phyloP scores from a whole-genome alignment of 2,888 invertebrate species.

The Parnassius mnemosyne region DNA sequence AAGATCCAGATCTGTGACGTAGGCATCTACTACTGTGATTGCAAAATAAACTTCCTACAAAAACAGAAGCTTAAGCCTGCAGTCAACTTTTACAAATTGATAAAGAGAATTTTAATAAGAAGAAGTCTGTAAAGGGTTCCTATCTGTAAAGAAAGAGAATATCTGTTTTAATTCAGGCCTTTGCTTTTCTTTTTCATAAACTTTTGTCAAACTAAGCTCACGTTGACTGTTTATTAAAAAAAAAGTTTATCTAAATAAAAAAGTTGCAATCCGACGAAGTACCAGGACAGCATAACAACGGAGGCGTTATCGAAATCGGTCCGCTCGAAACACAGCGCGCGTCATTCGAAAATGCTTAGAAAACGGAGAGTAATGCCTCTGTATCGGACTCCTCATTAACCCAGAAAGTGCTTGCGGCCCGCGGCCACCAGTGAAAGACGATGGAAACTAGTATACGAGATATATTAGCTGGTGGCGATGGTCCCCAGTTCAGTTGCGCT shows the following conservation, averaged over 20 bases:
- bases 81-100: too few relatives aligned
- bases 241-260: neutral
- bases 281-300: slow-evolving; percentile 60
- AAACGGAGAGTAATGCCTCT: slow-evolving; percentile 56
- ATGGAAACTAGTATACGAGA: slow-evolving; percentile 73
- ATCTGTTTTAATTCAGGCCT: too few relatives aligned
- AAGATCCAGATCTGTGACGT: too few relatives aligned
- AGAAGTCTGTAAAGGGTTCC: too few relatives aligned
- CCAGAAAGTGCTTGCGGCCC: slow-evolving; percentile 68
- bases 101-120: too few relatives aligned
- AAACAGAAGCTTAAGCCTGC: too few relatives aligned
- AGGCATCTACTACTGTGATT: too few relatives aligned
- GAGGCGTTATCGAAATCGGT: slow-evolving; percentile 26
- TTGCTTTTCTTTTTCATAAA: too few relatives aligned
- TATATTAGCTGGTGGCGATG: slow-evolving; percentile 61
- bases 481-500: slow-evolving; percentile 37
- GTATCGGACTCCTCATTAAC: slow-evolving; percentile 73
- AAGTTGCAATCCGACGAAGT: slow-evolving; percentile 25
- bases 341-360: slow-evolving; percentile 74
- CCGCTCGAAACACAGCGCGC: slow-evolving; percentile 41
- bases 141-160: too few relatives aligned
- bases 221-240: neutral
- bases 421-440: slow-evolving; percentile 73
- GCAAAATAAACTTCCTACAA: too few relatives aligned
- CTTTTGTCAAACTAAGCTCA: neutral